These are phyloP conservation scores for Scleropages formosus DNA, from an alignment of 2,797 vertebrate genomes.

Conservation along the genomic window DNA sequence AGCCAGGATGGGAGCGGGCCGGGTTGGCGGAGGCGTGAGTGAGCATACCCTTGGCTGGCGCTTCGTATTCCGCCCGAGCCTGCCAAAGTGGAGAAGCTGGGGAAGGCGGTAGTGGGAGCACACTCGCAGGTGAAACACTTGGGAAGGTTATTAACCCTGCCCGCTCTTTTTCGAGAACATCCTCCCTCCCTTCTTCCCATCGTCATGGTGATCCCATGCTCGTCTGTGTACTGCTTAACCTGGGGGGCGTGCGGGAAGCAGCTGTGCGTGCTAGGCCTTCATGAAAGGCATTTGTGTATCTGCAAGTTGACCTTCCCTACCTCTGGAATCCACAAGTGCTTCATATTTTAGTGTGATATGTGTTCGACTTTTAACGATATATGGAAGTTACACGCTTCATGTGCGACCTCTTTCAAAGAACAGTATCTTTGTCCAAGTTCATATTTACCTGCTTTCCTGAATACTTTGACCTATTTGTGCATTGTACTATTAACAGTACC, in stretches of 20 bases:
- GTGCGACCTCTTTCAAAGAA: slow-evolving; percentile 41
- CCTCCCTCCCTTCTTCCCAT: slow-evolving; percentile 49
- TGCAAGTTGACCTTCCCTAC: too few relatives aligned
- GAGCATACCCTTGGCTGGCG: slow-evolving; percentile 65
- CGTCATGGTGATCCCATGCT: slow-evolving; percentile 59
- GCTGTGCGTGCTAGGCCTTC: slow-evolving; percentile 18
- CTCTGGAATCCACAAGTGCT: not conserved
- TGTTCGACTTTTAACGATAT: too few relatives aligned
- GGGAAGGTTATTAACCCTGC: slow-evolving; percentile 83
- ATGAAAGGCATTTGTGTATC: not conserved
- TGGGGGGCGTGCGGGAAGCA: slow-evolving; percentile 32
- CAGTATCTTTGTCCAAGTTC: not conserved
- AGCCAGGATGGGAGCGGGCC: slow-evolving; percentile 45
- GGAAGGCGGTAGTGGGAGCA: slow-evolving; percentile 74
- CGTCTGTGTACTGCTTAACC: slow-evolving; percentile 43
- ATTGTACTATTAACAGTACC: too few relatives aligned
- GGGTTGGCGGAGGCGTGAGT: slow-evolving; percentile 67
- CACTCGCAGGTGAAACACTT: slow-evolving; percentile 70
- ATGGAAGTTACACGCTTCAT: slow-evolving; percentile 34
- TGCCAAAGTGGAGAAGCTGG: slow-evolving; percentile 77
- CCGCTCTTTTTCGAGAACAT: slow-evolving; percentile 59
- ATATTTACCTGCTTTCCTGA: not conserved
- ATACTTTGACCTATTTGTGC: not conserved
- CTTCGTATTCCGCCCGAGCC: slow-evolving; percentile 79
- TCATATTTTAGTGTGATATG: too few relatives aligned